These are phyloP conservation scores for Drosophila nr. medialis DNA, from an alignment of 2,888 invertebrate species.

Conservation along the genomic window DNA sequence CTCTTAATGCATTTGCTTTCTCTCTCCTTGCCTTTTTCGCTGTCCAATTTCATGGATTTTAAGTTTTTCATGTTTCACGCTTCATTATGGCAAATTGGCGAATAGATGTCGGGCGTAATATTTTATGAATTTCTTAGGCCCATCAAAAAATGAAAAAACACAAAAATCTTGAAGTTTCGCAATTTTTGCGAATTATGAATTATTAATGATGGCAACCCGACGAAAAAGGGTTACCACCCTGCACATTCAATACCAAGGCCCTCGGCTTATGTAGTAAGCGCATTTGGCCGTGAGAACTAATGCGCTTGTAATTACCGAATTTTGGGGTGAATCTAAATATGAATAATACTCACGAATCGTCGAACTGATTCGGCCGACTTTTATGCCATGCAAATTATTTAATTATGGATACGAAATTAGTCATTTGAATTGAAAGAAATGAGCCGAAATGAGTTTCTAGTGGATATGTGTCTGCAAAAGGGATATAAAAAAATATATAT, in stretches of 20 bases:
- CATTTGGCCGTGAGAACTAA: constrained; percentile 76
- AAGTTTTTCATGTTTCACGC: constrained; percentile 67
- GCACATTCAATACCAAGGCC: constrained; percentile 1
- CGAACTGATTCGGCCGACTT: constrained; percentile 32
- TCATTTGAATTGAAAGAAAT: constrained; percentile 30
- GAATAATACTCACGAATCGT: constrained; percentile 29
- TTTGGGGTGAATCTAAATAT: constrained; percentile 39
- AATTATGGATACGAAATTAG: constrained; percentile 73
- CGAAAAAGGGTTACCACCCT: constrained; percentile 38
- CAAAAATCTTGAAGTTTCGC: constrained; percentile 27
- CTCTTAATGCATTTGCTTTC: background rate
- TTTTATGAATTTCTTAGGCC: constrained; percentile 61
- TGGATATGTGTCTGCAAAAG: background rate
- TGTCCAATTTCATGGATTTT: constrained; percentile 71
- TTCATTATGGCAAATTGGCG: constrained; percentile 71
- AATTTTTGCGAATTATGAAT: constrained; percentile 72
- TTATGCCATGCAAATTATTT: constrained; percentile 64
- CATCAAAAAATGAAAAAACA: constrained; percentile 23
- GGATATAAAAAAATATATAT: background rate
- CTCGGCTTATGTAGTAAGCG: constrained; percentile 46
- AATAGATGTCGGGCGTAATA: constrained; percentile 41
- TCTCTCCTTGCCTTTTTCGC: constrained; percentile 10
- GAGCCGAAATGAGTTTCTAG: constrained; percentile 25
- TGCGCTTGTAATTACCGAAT: constrained; percentile 67
- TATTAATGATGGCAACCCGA: constrained; percentile 64